These are phyloP conservation scores for Maconellicoccus hirsutus DNA, from an alignment of 1,140 invertebrate genomes.

Conservation along the genomic window DNA sequence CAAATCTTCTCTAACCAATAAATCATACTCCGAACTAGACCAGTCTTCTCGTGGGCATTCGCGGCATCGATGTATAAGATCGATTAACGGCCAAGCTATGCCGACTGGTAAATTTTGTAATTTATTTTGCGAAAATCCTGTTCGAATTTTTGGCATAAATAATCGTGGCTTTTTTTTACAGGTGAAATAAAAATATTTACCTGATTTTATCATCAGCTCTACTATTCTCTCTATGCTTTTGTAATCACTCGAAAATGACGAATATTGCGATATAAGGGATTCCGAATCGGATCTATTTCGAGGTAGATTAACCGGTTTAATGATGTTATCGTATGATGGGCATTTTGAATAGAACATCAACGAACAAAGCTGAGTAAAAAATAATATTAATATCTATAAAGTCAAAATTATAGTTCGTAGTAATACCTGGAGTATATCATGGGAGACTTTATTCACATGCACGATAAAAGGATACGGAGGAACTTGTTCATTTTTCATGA, in stretches of 20 bases:
- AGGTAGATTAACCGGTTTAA: background rate
- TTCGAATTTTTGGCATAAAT: background rate
- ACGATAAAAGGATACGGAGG: conserved; percentile 52
- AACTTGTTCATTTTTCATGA: conserved; percentile 40
- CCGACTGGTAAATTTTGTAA: conserved; percentile 63
- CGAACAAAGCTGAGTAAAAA: background rate
- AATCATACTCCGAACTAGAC: conserved; percentile 57
- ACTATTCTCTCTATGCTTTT: background rate
- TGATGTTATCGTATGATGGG: background rate
- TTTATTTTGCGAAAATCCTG: conserved; percentile 53
- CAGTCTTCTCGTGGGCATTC: conserved; percentile 64
- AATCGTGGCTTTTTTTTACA: background rate
- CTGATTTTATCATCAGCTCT: background rate
- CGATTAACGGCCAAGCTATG: conserved; percentile 57
- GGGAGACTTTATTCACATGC: conserved; percentile 40
- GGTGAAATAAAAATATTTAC: background rate
- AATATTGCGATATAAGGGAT: background rate
- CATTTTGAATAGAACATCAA: background rate
- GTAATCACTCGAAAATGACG: conserved; percentile 9
- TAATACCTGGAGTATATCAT: conserved; percentile 55
- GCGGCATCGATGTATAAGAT: conserved; percentile 61
- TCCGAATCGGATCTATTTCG: background rate
- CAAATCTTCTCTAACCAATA: conserved; percentile 70
- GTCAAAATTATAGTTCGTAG: background rate
- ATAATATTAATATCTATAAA: background rate